Evolutionary conservation across 2,888 invertebrate genomes (phyloP), one percentile per base, ranked within the genome.

Genomic region (Baronia brevicornis): DNA sequence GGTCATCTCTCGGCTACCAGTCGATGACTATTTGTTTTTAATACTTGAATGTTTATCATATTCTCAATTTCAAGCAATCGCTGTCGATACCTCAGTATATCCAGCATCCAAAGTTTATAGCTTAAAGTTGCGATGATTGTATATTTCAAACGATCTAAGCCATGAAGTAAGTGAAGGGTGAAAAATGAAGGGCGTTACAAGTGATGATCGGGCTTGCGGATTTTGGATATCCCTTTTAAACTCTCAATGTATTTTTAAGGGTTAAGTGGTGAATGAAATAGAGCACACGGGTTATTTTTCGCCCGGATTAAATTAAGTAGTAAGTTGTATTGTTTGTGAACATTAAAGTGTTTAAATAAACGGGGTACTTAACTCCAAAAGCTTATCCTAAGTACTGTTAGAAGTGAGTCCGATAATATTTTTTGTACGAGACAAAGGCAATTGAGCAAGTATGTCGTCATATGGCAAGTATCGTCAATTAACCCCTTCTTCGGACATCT

Each of bases 161-260:
- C 35, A 26, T 20, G 21, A 24, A 8, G 26, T 30, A 19, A 26
- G 23, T 26, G 70, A 67, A 66, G 79, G 80, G 72, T 77, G 60
- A 75, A 82, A 78, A 74, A 74, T 75, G 58, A 63, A 66, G 53
- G 53, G 48, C 34, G 41, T 33, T 38, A 24, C 46, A 38, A 48
- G 47, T 43, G 47, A 51, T 44, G 44, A 49, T 47, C 51, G 52
- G 62, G 64, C 69, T 71, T 67, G 72, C 68, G 60, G 74, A 75
- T 78, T 77, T 66, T 67, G 69, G 68, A 61, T 52, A 53, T 49
- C 50, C 56, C 60, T 61, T 68, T 56, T 63, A 66, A 60, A 57
- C 18, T 21, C 49, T 38, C 48, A 43, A 54, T 54, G 54, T 58
- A 51, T 43, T 43, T 40, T 41, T 44, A 35, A 39, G 36, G 44